These are phyloP conservation scores for Epiblema foenella DNA, from an alignment of 2,888 invertebrate species.

Conservation along the genomic window DNA sequence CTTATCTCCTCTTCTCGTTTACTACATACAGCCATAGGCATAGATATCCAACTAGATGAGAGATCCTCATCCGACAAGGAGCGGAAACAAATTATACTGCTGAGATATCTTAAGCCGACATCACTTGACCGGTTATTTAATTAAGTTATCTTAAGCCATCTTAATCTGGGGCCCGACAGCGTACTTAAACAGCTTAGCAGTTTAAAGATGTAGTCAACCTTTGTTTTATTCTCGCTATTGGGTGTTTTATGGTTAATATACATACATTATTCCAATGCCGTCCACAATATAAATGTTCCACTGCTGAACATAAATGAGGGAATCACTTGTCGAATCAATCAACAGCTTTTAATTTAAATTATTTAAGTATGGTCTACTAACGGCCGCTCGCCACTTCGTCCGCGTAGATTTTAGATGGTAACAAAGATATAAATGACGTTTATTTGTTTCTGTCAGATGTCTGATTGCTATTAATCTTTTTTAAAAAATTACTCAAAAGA, in stretches of 20 bases:
- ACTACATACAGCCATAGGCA: neutral
- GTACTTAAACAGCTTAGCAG: slow-evolving; percentile 35
- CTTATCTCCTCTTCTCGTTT: neutral
- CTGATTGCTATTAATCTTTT: too few relatives aligned
- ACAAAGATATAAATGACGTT: too few relatives aligned
- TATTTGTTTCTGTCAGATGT: too few relatives aligned
- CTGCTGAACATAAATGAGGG: too few relatives aligned
- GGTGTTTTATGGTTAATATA: neutral
- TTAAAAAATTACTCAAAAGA: too few relatives aligned
- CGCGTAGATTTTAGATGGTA: too few relatives aligned
- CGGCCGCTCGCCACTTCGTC: too few relatives aligned
- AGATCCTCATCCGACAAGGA: neutral
- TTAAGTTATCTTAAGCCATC: slow-evolving; percentile 44
- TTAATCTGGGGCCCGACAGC: slow-evolving; percentile 36
- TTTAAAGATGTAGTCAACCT: slow-evolving; percentile 20
- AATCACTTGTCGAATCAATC: neutral
- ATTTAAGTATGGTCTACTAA: too few relatives aligned
- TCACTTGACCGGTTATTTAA: slow-evolving; percentile 44
- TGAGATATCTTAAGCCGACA: slow-evolving; percentile 36
- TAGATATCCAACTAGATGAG: neutral
- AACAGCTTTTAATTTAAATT: neutral
- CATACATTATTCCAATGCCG: neutral
- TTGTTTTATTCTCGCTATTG: neutral
- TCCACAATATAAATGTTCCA: neutral
- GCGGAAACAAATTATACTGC: slow-evolving; percentile 37